Base-by-base conservation (phyloP, 2,888 invertebrate species). In the Unio delphinus region DNA sequence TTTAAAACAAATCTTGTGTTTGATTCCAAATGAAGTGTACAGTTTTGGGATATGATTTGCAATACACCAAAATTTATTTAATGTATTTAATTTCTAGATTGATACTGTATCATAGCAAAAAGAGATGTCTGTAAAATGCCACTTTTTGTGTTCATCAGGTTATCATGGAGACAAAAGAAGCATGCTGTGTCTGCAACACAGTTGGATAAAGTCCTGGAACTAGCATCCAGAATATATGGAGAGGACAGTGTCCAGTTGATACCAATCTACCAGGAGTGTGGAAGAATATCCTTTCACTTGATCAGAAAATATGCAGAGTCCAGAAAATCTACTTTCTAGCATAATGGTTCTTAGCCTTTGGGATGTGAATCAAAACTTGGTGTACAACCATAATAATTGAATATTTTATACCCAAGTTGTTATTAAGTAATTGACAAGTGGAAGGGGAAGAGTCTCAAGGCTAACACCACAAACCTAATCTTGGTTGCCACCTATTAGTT, bases 121-220 rank as follows among this genome's bases (percentile, higher is more conserved):
- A 15, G 3, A 45, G 15, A 45, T 45, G 11, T 5, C 34, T 62
- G 30, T 54, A 18, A n/a, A 17, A 45, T 34, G 17, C 18, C 62
- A 23, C 15, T 45, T 26, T 61, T 34, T 65, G 18, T 62, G n/a
- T 64, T 64, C 74, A 65, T 28, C 70, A 89, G 89, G 69, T 76
- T 89, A 71, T 80, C 80, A 62, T 84, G 82, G 66, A 79, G 82
- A 71, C 87, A 88, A 78, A 85, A 88, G 79, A 89, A 88, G 73
- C 78, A 83, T 73, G 87, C 87, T 5, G 73, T 85, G 15, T 83
- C 89, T 15, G 79, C 80, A 20, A 76, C 80, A 15, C 83, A 88
- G 75, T 89, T 84, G 78, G 89, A 89, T 72, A 85, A 87, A 69
- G 83, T 84, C 4, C 72, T 88, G 57, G 86, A 86, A n/a, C 58